phyloP scores from a whole-genome alignment of 2,888 invertebrate genomes.

The Oscheius sp. region DNA sequence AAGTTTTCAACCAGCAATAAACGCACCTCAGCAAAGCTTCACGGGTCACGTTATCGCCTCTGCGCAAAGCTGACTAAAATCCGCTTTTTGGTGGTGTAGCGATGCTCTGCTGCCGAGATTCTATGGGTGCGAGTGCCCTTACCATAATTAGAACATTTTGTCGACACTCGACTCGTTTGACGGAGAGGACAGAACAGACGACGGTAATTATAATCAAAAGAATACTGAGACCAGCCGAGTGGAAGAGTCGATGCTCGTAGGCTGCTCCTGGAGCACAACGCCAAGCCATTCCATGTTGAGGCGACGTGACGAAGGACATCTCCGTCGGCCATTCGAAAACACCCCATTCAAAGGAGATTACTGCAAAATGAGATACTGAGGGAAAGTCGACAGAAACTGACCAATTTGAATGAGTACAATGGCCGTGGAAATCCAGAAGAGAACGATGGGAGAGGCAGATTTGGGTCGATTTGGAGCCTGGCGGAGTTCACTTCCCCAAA shows the following conservation, averaged over 20 bases:
- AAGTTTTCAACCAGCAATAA: conserved; percentile 71
- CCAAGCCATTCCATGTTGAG: conserved; percentile 52
- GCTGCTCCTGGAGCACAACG: conserved; percentile 54
- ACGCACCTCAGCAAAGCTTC: conserved; percentile 68
- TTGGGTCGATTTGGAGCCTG: not conserved
- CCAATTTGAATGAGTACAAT: conserved; percentile 48
- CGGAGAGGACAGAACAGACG: conserved; percentile 49
- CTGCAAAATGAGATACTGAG: conserved; percentile 37
- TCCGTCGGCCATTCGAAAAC: conserved; percentile 50
- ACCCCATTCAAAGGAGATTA: conserved; percentile 59
- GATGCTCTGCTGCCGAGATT: not conserved
- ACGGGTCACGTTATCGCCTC: conserved; percentile 69
- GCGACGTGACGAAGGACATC: conserved; percentile 47
- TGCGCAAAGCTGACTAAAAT: conserved; percentile 54
- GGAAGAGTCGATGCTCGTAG: conserved; percentile 43
- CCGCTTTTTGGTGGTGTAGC: not conserved
- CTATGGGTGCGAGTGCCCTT: conserved; percentile 1
- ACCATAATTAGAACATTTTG: conserved; percentile 55
- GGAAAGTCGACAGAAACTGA: too few species aligned
- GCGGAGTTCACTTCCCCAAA: conserved; percentile 40
- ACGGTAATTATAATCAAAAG: conserved; percentile 47
- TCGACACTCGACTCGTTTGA: conserved; percentile 50
- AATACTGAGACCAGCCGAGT: conserved; percentile 47
- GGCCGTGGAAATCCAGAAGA: conserved; percentile 40
- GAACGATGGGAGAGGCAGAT: not conserved